phyloP scores from a whole-genome alignment of 2,797 vertebrate species.

The Sternotherus odoratus region DNA sequence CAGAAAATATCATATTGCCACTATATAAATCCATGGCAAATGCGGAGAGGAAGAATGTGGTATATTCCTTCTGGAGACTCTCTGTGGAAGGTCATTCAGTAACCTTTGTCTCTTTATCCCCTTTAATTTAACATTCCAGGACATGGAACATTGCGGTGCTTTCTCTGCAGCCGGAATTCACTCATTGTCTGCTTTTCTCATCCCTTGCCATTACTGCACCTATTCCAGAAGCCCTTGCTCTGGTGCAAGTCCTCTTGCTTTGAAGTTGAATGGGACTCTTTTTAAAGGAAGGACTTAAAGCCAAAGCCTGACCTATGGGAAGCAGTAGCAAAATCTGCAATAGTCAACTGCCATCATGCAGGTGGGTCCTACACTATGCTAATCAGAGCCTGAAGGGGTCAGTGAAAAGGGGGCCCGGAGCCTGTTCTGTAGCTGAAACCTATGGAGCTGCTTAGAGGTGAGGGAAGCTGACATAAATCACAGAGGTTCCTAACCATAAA shows the following conservation, averaged over 20 bases:
- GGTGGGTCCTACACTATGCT: background rate
- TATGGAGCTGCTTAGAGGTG: background rate
- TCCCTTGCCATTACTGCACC: background rate
- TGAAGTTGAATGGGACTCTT: background rate
- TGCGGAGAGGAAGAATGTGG: fast-evolving
- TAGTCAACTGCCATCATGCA: background rate
- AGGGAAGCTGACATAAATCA: fast-evolving
- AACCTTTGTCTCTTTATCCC: background rate
- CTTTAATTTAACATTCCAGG: background rate
- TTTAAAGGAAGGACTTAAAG: background rate
- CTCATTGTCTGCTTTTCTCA: background rate
- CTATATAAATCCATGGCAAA: background rate
- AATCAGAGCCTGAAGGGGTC: background rate
- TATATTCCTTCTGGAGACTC: background rate
- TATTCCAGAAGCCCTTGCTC: fast-evolving
- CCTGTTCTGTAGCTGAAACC: background rate
- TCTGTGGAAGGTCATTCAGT: background rate
- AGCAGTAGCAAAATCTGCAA: background rate
- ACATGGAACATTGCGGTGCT: background rate
- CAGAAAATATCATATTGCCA: no score
- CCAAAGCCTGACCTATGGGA: background rate
- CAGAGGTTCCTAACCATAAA: background rate
- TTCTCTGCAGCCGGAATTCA: background rate
- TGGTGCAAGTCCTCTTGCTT: background rate
- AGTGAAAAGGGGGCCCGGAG: background rate